Evolutionary conservation across 2,888 invertebrate genomes (phyloP), one percentile per base, ranked within the genome.

Genomic region (Leucophora obtusa): DNA sequence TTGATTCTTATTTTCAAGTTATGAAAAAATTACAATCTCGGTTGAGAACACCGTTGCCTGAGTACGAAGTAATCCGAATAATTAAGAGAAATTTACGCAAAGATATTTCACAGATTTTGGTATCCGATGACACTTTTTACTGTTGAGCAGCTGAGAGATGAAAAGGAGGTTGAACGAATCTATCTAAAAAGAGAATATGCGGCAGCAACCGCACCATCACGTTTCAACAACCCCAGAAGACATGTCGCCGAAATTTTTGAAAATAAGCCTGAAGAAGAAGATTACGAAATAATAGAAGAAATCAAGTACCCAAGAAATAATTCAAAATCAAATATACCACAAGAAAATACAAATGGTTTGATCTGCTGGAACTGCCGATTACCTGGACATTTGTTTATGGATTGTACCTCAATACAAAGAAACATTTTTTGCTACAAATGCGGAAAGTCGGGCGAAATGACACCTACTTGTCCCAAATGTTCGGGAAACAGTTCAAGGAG

Each of bases 71-170:
- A 2, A 21, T 21, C 21, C 2, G 21, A 21, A 21, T 21, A 21
- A 21, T 47, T 8, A 47, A 62, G 24, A 14, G 47, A 70, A 38
- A 60, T 14, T 21, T 68, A 8, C 33, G 24, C 0, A 38, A 33
- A 59, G 43, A 14, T 15, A 47, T 62, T 21, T 62, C 62, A 7
- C 62, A 62, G 10, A 62, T 47, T 8, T n/a, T 62, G n/a, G 0
- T 62, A 62, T 28, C 62, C 24, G 1, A 50, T 62, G 15, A 43
- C 43, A 15, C 2, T 50, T 8, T 50, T 15, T 15, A n/a, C 62
- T 10, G 58, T 58, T 1, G 58, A 58, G 24, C 62, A 62, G n/a
- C 10, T 58, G 10, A 58, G 58, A n/a, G 9, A 58, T 15, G 58
- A 35, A 62, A 62, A 28, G 15, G 47, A 24, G 21, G n/a, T 62